These are phyloP conservation scores for Alca torda DNA, from an alignment of 2,797 vertebrate genomes.

Conservation along the genomic window DNA sequence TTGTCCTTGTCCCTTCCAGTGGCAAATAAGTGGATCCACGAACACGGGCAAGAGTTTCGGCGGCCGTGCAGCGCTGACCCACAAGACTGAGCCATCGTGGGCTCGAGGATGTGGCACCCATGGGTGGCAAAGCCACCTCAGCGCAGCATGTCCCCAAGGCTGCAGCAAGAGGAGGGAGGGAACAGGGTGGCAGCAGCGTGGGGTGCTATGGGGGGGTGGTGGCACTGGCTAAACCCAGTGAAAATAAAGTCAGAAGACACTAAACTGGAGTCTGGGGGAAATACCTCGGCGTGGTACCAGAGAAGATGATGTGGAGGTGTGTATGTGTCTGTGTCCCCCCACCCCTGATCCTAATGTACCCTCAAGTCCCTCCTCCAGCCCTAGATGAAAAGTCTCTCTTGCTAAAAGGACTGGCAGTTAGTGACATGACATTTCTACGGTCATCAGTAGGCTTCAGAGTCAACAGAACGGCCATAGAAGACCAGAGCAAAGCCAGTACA, in stretches of 20 bases:
- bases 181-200: accelerated
- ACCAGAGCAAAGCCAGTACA: accelerated
- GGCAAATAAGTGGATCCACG: slow-evolving; percentile 96
- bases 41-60: slow-evolving; percentile 91
- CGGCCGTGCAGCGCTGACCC: slow-evolving; percentile 82
- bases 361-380: neutral
- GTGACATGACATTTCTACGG: accelerated
- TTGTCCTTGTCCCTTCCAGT: slow-evolving; percentile 77
- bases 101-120: neutral
- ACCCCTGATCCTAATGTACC: accelerated
- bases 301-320: neutral
- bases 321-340: accelerated
- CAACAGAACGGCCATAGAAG: accelerated
- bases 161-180: neutral
- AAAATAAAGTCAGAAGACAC: slow-evolving; percentile 25
- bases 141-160: accelerated
- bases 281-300: neutral
- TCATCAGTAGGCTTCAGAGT: neutral
- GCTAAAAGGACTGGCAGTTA: neutral
- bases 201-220: accelerated
- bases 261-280: neutral
- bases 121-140: neutral
- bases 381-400: too few species aligned
- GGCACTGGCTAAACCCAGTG: accelerated
- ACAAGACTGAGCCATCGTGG: slow-evolving; percentile 74